A percentile compares a stretch with the other conserved stretches of the same genome.
phyloP scores from a whole-genome alignment of 2,797 vertebrate species.

The Argyrosomus regius region DNA sequence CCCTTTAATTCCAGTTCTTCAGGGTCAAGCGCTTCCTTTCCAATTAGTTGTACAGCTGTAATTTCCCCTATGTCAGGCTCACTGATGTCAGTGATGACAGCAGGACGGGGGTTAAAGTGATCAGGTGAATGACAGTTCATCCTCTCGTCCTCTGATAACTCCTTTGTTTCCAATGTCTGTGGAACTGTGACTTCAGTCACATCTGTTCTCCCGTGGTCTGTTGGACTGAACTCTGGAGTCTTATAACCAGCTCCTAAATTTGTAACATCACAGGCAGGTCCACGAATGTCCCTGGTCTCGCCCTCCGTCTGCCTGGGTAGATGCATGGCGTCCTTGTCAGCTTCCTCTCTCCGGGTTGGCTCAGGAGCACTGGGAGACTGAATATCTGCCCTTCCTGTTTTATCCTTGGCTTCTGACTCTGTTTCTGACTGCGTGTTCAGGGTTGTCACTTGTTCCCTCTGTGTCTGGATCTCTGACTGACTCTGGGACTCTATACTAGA shows the following conservation, averaged over 20 bases:
- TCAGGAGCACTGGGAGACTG: conserved; percentile 38
- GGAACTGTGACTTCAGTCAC: not conserved
- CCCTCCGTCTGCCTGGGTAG: conserved; percentile 53
- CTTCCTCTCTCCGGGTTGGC: conserved; percentile 46
- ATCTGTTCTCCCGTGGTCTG: conserved; percentile 11
- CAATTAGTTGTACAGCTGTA: not conserved
- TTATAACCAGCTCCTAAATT: not conserved
- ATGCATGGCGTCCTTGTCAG: conserved; percentile 49
- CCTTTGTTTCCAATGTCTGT: conserved; percentile 2
- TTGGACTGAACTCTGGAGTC: not conserved
- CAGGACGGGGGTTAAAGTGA: not conserved
- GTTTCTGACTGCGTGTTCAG: conserved; percentile 4
- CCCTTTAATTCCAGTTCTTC: conserved; percentile 19
- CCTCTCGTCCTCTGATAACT: conserved; percentile 19
- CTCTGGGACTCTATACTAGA: conserved; percentile 61
- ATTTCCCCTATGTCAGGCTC: not conserved
- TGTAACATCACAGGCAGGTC: not conserved
- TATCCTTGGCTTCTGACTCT: conserved; percentile 30
- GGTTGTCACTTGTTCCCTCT: conserved; percentile 20
- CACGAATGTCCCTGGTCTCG: not conserved
- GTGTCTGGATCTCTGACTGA: conserved; percentile 33
- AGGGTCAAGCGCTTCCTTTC: conserved; percentile 12
- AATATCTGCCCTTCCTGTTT: conserved; percentile 37
- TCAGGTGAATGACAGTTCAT: not conserved
- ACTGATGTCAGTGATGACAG: not conserved